These are phyloP conservation scores for Pseudomyrmex gracilis DNA, from an alignment of 1,140 invertebrate species.

Conservation along the genomic window DNA sequence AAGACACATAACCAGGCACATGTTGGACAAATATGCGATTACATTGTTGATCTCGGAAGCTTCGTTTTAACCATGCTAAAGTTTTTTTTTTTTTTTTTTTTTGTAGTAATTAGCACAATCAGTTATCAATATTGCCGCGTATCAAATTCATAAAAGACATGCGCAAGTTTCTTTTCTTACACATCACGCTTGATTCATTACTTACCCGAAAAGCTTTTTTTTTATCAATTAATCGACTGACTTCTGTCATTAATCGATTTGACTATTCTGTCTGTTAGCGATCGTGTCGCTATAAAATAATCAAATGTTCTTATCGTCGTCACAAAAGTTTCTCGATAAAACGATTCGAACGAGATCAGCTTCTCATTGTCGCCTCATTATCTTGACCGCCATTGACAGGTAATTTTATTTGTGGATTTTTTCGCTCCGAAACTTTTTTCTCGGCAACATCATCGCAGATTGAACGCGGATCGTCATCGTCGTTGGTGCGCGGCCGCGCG, in stretches of 20 bases:
- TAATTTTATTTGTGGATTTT: not conserved
- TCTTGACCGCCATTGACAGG: not conserved
- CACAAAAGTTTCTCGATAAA: conserved; percentile 19
- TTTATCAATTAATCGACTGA: conserved; percentile 29
- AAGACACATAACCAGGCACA: conserved; percentile 71
- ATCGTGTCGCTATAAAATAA: conserved; percentile 47
- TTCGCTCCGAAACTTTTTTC: not conserved
- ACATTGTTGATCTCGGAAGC: not conserved
- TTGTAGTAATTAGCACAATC: not conserved
- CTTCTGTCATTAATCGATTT: conserved; percentile 3
- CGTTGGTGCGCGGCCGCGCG: conserved; percentile 46
- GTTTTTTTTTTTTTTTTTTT: too few relatives aligned
- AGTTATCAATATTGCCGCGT: conserved; percentile 8
- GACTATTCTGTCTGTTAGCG: conserved; percentile 24
- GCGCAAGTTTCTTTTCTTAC: not conserved
- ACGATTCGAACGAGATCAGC: conserved; percentile 43
- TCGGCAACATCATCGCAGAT: conserved; percentile 3
- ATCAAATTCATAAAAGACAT: not conserved
- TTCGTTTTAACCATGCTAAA: not conserved
- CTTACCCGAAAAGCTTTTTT: not conserved
- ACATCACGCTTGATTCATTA: conserved; percentile 13
- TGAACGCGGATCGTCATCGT: not conserved
- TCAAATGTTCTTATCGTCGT: conserved; percentile 17
- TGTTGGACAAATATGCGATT: conserved; percentile 41
- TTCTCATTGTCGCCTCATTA: conserved; percentile 18